Conservation (phyloP, 1,140 invertebrate species). For the Dendrolimus punctatus region DNA sequence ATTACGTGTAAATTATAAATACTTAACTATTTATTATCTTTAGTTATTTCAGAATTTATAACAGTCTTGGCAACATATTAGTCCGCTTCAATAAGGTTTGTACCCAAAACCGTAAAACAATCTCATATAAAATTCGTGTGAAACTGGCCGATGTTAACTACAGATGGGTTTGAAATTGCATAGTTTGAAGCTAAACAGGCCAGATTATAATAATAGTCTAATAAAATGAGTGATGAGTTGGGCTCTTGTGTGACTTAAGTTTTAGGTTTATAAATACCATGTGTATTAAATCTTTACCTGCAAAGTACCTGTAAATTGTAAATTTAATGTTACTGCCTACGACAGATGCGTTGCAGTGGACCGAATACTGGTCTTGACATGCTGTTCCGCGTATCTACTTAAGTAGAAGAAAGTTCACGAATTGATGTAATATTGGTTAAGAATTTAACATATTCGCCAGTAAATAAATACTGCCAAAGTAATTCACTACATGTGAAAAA, state of each 20-base stretch:
- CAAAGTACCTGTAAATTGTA: slow-evolving; percentile 70
- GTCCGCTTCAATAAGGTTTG: too few relatives aligned
- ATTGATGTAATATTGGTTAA: slow-evolving; percentile 33
- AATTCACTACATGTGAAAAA: slow-evolving; percentile 59
- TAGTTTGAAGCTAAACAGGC: too few relatives aligned
- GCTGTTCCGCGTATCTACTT: slow-evolving; percentile 62
- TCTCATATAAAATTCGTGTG: too few relatives aligned
- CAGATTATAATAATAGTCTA: too few relatives aligned
- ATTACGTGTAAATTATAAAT: too few relatives aligned
- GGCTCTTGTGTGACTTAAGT: slow-evolving; percentile 57
- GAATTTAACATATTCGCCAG: slow-evolving; percentile 45
- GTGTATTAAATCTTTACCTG: slow-evolving; percentile 63
- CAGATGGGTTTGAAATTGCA: too few relatives aligned
- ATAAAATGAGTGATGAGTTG: slow-evolving; percentile 37
- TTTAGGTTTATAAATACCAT: slow-evolving; percentile 61
- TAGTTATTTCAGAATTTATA: too few relatives aligned
- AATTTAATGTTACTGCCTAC: slow-evolving; percentile 55
- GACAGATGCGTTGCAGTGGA: slow-evolving; percentile 63
- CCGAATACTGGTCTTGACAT: slow-evolving; percentile 52
- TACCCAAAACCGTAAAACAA: too few relatives aligned
- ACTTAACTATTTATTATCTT: too few relatives aligned
- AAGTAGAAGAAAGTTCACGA: slow-evolving; percentile 42
- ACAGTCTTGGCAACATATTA: too few relatives aligned
- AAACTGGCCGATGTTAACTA: too few relatives aligned
- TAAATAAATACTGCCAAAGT: slow-evolving; percentile 63